Evolutionary conservation across 2,113 vertebrate species (phyloP).

Genomic region (Toxostoma redivivum): DNA sequence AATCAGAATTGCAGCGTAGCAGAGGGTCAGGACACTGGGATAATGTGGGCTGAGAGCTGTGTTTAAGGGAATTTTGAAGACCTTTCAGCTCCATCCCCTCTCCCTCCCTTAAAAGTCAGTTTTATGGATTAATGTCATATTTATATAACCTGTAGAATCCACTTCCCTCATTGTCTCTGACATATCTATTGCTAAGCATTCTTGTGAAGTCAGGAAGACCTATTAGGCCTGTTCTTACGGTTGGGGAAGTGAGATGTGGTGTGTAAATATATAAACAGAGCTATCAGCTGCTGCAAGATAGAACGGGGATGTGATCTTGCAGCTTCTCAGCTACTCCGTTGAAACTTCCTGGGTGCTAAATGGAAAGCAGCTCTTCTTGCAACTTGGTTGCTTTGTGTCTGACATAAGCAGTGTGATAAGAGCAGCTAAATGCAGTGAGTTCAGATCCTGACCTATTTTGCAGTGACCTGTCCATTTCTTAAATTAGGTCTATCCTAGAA

Average conservation of each 20-base stretch:
- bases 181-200: not conserved
- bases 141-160: not conserved
- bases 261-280: not conserved
- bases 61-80: not conserved
- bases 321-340: not conserved
- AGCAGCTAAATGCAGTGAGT: not conserved
- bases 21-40: not conserved
- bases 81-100: not conserved
- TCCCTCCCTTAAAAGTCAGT: not conserved
- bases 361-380: not conserved
- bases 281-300: not conserved
- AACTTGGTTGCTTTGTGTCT: accelerated
- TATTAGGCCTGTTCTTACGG: accelerated
- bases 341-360: not conserved
- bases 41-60: not conserved
- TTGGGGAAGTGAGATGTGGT: not conserved
- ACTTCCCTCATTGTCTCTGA: not conserved
- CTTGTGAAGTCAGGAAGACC: not conserved
- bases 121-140: not conserved
- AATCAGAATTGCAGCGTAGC: not conserved
- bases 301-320: not conserved
- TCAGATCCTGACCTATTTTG: not conserved
- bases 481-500: not conserved
- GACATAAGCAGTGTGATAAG: not conserved
- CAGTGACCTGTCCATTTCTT: not conserved